Evolutionary conservation across 2,797 vertebrate species (phyloP).

Genomic region (Salarias fasciatus): DNA sequence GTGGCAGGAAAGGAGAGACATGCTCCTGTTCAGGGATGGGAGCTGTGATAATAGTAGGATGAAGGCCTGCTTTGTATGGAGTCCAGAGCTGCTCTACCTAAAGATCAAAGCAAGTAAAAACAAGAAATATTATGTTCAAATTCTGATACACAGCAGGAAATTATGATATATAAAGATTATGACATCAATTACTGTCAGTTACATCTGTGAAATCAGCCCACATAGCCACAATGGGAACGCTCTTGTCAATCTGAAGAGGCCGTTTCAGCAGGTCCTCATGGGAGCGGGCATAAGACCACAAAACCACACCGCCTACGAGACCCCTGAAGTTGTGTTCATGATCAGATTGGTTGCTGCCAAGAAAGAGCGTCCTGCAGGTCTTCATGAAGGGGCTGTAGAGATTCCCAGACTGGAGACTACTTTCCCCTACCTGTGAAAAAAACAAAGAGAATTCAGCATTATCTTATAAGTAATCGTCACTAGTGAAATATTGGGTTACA

Average conservation of each 20-base stretch:
- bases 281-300: conserved; percentile 84
- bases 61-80: conserved; percentile 82
- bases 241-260: conserved; percentile 44
- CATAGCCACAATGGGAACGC: conserved; percentile 69
- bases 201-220: conserved; percentile 82
- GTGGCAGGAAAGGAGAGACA: conserved; percentile 83
- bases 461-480: too few species aligned
- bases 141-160: too few species aligned
- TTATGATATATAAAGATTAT: background rate
- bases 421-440: conserved; percentile 80
- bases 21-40: conserved; percentile 76
- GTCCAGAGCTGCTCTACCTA: conserved; percentile 82
- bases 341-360: conserved; percentile 90
- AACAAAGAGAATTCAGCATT: background rate
- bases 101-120: conserved; percentile 23
- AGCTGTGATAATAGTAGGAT: conserved; percentile 81
- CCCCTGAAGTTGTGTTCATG: conserved; percentile 86
- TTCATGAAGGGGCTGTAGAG: conserved; percentile 92
- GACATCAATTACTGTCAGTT: conserved; percentile 26
- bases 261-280: conserved; percentile 81
- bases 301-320: conserved; percentile 82
- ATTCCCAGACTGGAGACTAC: conserved; percentile 84
- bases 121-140: too few species aligned
- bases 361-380: conserved; percentile 89
- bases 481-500: background rate